A percentile compares a stretch with the other conserved stretches of the same genome.
Conservation (phyloP, 2,888 invertebrate species). For the Temnothorax rugatulus region DNA sequence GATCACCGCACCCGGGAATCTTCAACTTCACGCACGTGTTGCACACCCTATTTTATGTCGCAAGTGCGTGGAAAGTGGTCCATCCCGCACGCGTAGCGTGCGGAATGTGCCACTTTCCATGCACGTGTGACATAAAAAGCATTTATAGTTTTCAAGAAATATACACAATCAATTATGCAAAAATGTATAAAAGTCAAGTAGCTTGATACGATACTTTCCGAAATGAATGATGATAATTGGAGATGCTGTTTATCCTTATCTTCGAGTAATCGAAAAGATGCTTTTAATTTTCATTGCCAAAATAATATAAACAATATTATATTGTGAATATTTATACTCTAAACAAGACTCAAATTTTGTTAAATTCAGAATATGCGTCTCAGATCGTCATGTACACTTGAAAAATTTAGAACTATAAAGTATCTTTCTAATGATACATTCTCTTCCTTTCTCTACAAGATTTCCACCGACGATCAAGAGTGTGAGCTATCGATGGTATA, state of each 20-base stretch:
- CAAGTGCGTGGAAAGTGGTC: too few relatives aligned
- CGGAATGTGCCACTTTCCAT: too few relatives aligned
- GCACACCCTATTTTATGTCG: too few relatives aligned
- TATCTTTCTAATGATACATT: not conserved
- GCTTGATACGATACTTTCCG: not conserved
- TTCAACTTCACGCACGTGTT: too few relatives aligned
- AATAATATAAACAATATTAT: not conserved
- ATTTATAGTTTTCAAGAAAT: not conserved
- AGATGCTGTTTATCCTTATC: not conserved
- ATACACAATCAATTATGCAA: conserved; percentile 11
- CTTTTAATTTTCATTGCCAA: not conserved
- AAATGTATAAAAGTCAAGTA: not conserved
- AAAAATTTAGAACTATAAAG: not conserved
- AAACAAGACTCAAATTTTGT: not conserved
- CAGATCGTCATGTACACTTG: not conserved
- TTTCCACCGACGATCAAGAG: conserved; percentile 38
- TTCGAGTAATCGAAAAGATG: not conserved
- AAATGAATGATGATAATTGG: not conserved
- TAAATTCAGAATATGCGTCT: not conserved
- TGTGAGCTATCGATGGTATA: conserved; percentile 1
- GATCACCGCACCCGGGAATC: too few relatives aligned
- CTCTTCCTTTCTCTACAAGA: not conserved
- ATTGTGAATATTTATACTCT: conserved; percentile 6
- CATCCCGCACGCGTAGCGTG: too few relatives aligned
- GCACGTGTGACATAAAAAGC: too few relatives aligned